A percentile compares a stretch with the other conserved stretches of the same genome.
These are phyloP conservation scores for Macrotus californicus DNA, from an alignment of 2,113 vertebrate species.

Conservation along the genomic window DNA sequence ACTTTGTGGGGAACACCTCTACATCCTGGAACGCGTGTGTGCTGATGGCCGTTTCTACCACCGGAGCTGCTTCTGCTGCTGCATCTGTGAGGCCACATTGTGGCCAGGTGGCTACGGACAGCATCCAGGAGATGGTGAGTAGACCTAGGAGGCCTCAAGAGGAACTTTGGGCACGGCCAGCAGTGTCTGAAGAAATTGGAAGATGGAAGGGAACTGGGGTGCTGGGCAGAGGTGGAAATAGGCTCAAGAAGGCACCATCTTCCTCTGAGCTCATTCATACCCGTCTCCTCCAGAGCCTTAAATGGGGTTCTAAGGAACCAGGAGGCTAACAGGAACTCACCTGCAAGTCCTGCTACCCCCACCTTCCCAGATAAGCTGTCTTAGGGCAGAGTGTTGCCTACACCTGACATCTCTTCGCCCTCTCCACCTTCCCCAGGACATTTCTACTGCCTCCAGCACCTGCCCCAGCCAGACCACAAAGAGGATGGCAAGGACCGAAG, in stretches of 20 bases:
- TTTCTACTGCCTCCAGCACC: slow-evolving; percentile 81
- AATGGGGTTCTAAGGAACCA: not conserved
- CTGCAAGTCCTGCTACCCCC: not conserved
- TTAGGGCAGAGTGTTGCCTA: not conserved
- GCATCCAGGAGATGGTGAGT: slow-evolving; percentile 83
- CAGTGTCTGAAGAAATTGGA: not conserved
- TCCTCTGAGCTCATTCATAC: not conserved
- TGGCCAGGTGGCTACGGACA: slow-evolving; percentile 88
- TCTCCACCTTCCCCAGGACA: slow-evolving; percentile 57
- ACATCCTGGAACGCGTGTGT: slow-evolving; percentile 90
- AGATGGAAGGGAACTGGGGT: not conserved
- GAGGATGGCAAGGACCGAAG: not conserved
- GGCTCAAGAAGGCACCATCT: not conserved
- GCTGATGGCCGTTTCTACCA: slow-evolving; percentile 93
- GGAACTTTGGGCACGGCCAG: not conserved
- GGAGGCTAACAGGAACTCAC: not conserved
- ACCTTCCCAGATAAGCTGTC: not conserved
- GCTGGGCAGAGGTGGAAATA: not conserved
- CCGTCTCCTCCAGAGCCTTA: not conserved
- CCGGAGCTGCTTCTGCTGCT: slow-evolving; percentile 91
- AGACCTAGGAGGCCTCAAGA: fast-evolving
- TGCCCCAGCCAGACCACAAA: slow-evolving; percentile 17
- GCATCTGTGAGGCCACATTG: slow-evolving; percentile 83
- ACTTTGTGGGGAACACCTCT: slow-evolving; percentile 87
- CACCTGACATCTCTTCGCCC: not conserved